A percentile compares a stretch with the other conserved stretches of the same genome.
Evolutionary conservation across 2,113 vertebrate genomes (phyloP).

Genomic region (Prionailurus bengalensis): DNA sequence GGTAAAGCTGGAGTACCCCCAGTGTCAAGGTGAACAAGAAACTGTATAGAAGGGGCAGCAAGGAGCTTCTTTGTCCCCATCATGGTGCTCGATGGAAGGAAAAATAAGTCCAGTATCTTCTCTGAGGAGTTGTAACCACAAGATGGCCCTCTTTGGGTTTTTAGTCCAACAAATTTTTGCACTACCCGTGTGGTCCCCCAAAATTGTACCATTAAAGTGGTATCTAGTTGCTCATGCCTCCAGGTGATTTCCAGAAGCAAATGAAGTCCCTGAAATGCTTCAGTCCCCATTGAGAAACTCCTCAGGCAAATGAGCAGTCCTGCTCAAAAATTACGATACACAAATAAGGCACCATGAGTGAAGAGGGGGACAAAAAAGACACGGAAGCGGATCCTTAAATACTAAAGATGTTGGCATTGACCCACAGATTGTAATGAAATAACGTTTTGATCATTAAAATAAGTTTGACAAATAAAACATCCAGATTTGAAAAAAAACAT

Average conservation of each 20-base stretch:
- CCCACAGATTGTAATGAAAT: background rate
- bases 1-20: background rate
- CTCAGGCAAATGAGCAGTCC: background rate
- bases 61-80: background rate
- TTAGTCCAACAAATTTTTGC: background rate
- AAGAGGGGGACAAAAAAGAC: background rate
- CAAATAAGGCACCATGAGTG: background rate
- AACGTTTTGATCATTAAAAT: background rate
- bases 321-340: background rate
- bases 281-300: background rate
- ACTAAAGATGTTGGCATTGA: background rate
- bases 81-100: background rate
- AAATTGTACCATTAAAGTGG: background rate
- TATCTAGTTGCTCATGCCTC: background rate
- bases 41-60: background rate
- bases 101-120: background rate
- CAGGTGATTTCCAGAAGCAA: background rate
- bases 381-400: background rate
- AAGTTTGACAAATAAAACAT: background rate
- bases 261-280: background rate
- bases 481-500: background rate
- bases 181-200: background rate
- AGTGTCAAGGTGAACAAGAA: background rate
- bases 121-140: background rate
- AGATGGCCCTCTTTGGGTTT: background rate